phyloP scores from a whole-genome alignment of 2,113 vertebrate species.

The Malurus elegans region DNA sequence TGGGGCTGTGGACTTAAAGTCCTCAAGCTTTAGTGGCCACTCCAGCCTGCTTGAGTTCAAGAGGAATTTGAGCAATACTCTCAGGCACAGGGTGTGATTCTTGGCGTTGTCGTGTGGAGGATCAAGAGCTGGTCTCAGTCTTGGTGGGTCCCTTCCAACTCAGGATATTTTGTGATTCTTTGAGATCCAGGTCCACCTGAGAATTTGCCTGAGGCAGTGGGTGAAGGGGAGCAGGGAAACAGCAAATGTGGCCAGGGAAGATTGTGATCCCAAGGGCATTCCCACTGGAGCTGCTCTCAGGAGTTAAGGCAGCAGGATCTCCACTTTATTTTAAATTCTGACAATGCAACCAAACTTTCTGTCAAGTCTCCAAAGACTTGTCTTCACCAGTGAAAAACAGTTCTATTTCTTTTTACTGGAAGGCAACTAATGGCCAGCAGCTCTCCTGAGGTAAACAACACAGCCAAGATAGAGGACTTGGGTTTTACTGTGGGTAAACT shows the following conservation, averaged over 20 bases:
- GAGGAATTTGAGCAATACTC: not conserved
- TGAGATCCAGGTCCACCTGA: not conserved
- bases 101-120: not conserved
- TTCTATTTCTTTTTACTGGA: not conserved
- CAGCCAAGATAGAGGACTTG: not conserved
- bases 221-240: not conserved
- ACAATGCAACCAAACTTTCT: not conserved
- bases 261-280: not conserved
- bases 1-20: not conserved
- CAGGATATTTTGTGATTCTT: not conserved
- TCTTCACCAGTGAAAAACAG: not conserved
- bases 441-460: conserved; percentile 10
- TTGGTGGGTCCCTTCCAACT: not conserved
- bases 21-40: not conserved
- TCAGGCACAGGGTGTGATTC: not conserved
- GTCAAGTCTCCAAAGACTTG: conserved; percentile 12
- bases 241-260: not conserved
- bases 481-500: conserved; percentile 24
- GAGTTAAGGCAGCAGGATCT: not conserved
- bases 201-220: not conserved
- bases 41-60: not conserved
- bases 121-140: not conserved
- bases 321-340: not conserved
- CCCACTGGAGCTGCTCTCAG: not conserved
- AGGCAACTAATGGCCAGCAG: not conserved